A percentile compares a stretch with the other conserved stretches of the same genome.
These are phyloP conservation scores for Euthynnus affinis DNA, from an alignment of 2,797 vertebrate genomes.

Conservation along the genomic window DNA sequence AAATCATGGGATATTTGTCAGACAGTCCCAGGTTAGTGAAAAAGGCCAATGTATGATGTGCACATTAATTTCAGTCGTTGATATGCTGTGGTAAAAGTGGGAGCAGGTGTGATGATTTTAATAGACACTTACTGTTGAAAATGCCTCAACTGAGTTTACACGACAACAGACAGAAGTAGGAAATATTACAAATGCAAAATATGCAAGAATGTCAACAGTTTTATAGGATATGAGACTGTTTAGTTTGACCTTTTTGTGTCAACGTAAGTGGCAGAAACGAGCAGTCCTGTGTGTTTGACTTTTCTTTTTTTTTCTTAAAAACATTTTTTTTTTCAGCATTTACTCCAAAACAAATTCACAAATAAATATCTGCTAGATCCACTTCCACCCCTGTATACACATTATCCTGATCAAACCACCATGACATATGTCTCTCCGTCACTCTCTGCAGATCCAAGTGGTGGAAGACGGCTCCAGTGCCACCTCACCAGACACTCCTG, in stretches of 20 bases:
- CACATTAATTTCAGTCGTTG: neutral
- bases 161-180: neutral
- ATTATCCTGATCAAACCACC: neutral
- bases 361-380: no score
- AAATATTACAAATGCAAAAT: neutral
- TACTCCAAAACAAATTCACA: no score
- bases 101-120: no score
- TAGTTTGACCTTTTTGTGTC: no score
- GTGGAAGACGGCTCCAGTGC: constrained; percentile 93
- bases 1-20: constrained; percentile 96
- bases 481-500: constrained; percentile 94
- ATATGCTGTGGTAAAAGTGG: neutral
- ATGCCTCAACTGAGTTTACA: neutral
- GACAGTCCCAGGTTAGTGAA: constrained; percentile 93
- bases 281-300: no score
- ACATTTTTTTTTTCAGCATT: no score
- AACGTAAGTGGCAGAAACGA: no score
- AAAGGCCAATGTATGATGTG: neutral
- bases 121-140: no score
- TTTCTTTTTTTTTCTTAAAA: no score
- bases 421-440: neutral
- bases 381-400: no score
- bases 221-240: no score
- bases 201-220: no score
- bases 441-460: constrained; percentile 90